These are phyloP conservation scores for Connochaetes taurinus DNA, from an alignment of 2,113 vertebrate genomes.

Conservation along the genomic window DNA sequence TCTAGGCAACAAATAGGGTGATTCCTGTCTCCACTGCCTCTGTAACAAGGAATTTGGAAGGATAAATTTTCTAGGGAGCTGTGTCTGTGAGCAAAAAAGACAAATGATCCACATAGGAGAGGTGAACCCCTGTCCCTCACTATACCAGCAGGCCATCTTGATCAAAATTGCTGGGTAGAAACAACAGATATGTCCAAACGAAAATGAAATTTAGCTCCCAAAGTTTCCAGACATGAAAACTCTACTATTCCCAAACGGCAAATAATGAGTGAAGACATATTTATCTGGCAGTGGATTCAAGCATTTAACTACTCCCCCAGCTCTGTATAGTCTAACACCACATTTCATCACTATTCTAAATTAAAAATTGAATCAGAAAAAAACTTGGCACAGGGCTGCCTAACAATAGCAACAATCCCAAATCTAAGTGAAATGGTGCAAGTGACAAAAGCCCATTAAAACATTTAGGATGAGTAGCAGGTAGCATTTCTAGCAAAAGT, in stretches of 20 bases:
- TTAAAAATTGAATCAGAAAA: not conserved
- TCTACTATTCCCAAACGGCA: not conserved
- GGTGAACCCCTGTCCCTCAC: not conserved
- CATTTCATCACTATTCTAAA: not conserved
- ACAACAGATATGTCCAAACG: not conserved
- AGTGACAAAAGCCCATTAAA: not conserved
- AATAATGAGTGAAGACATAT: not conserved
- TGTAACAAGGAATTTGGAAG: not conserved
- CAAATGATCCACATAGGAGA: not conserved
- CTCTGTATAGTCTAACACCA: not conserved
- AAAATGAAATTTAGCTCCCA: not conserved
- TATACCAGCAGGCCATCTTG: not conserved
- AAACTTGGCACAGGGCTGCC: not conserved
- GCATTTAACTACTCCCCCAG: not conserved
- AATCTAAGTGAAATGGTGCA: not conserved
- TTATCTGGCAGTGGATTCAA: not conserved
- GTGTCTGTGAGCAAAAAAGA: not conserved
- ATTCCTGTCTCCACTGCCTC: not conserved
- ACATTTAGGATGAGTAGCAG: not conserved
- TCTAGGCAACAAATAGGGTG: not conserved
- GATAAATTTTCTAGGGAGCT: not conserved
- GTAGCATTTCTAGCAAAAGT: not conserved
- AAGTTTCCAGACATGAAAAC: not conserved
- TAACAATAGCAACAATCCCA: not conserved
- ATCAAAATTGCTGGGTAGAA: not conserved